Percentiles rank a stretch among this genome's conserved stretches.
These are phyloP conservation scores for Ahaetulla prasina DNA, from an alignment of 2,113 vertebrate species.

Conservation along the genomic window DNA sequence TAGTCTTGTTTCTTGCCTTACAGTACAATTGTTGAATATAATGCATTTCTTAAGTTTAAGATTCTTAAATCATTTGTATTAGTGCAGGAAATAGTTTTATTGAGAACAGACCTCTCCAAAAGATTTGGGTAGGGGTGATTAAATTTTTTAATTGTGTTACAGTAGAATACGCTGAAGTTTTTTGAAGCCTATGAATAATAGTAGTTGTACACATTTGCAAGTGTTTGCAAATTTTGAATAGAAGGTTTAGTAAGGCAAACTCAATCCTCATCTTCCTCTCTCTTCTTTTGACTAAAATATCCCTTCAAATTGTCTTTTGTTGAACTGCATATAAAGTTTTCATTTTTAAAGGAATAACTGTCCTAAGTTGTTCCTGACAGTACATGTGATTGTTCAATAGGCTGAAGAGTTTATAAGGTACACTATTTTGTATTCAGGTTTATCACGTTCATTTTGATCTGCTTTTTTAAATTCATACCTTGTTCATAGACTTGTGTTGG, in stretches of 20 bases:
- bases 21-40: background rate
- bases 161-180: background rate
- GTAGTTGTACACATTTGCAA: background rate
- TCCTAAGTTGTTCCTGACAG: background rate
- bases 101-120: background rate
- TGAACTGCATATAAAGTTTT: background rate
- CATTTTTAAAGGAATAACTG: background rate
- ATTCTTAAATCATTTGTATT: background rate
- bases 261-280: background rate
- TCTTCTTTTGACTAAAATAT: background rate
- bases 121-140: background rate
- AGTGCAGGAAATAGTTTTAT: background rate
- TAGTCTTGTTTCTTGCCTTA: background rate
- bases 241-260: background rate
- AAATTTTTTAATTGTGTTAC: background rate
- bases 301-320: background rate
- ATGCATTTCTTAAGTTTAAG: background rate
- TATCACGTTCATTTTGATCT: background rate
- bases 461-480: background rate
- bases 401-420: background rate
- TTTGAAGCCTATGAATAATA: background rate
- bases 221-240: background rate
- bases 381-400: background rate
- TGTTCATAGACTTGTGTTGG: background rate
- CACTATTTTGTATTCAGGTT: background rate